Evolutionary conservation across 2,888 invertebrate genomes (phyloP).

Genomic region (Ectobius pallidus): DNA sequence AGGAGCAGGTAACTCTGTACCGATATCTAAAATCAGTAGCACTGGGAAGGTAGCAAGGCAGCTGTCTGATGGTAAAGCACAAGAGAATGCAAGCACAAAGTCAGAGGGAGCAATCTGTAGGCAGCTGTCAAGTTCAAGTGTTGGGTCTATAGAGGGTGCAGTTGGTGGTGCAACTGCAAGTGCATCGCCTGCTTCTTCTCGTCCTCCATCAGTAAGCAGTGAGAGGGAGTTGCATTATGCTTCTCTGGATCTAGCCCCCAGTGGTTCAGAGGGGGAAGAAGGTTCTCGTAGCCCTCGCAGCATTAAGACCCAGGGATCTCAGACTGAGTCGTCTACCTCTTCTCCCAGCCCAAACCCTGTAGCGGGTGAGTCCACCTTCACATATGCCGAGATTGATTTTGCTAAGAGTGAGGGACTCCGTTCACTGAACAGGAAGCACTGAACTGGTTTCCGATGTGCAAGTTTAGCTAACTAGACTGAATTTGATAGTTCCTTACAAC

Average conservation of each 20-base stretch:
- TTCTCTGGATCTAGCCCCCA: conserved; percentile 65
- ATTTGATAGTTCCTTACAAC: no score
- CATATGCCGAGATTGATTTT: conserved; percentile 84
- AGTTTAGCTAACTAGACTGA: no score
- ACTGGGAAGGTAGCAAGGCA: conserved; percentile 38
- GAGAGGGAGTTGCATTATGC: conserved; percentile 67
- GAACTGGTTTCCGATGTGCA: not conserved
- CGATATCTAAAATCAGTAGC: not conserved
- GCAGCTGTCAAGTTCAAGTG: conserved; percentile 9
- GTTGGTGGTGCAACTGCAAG: no score
- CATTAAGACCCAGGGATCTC: conserved; percentile 45
- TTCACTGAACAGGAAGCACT: conserved; percentile 19
- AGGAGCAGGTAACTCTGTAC: no score
- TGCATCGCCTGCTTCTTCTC: conserved; percentile 29
- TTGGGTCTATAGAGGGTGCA: not conserved
- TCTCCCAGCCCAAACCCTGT: conserved; percentile 49
- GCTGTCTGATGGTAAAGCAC: conserved; percentile 44
- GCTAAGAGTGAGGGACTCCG: conserved; percentile 63
- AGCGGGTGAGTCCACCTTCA: conserved; percentile 55
- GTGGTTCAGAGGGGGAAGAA: conserved; percentile 49
- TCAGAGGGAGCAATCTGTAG: not conserved
- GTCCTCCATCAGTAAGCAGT: conserved; percentile 38
- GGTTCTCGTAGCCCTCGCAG: conserved; percentile 44
- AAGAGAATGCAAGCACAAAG: not conserved
- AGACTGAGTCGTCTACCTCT: conserved; percentile 47